Evolutionary conservation across 1,140 invertebrate species (phyloP).

Genomic region (Aradophagus sp.): DNA sequence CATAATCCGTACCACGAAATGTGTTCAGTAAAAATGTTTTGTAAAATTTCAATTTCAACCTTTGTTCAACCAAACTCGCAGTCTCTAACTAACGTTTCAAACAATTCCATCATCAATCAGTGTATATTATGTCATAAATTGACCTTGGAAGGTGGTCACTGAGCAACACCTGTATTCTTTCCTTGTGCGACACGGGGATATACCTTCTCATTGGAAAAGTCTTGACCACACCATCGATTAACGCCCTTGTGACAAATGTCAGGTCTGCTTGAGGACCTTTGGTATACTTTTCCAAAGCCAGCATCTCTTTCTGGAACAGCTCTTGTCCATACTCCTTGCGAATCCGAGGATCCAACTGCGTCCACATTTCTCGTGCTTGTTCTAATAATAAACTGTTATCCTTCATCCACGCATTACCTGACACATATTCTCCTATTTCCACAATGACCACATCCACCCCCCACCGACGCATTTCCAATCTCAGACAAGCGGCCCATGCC

Average conservation of each 20-base stretch:
- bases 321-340: conserved; percentile 86
- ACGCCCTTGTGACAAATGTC: conserved; percentile 80
- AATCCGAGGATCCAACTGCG: conserved; percentile 82
- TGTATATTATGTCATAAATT: conserved; percentile 77
- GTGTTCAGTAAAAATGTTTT: too few relatives aligned
- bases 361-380: conserved; percentile 88
- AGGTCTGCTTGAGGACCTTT: conserved; percentile 82
- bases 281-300: conserved; percentile 85
- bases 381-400: conserved; percentile 81
- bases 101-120: not conserved
- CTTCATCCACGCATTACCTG: conserved; percentile 84
- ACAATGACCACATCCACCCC: conserved; percentile 85
- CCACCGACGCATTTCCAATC: conserved; percentile 86
- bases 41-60: too few relatives aligned
- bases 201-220: conserved; percentile 87
- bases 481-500: conserved; percentile 85
- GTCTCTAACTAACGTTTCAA: too few relatives aligned
- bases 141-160: conserved; percentile 85
- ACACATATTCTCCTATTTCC: conserved; percentile 87
- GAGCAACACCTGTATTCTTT: conserved; percentile 84
- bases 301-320: conserved; percentile 85
- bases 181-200: conserved; percentile 83
- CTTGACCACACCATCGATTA: conserved; percentile 84
- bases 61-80: too few relatives aligned
- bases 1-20: too few relatives aligned